Evolutionary conservation across 2,113 vertebrate species (phyloP).

Genomic region (Eudorcas thomsonii): DNA sequence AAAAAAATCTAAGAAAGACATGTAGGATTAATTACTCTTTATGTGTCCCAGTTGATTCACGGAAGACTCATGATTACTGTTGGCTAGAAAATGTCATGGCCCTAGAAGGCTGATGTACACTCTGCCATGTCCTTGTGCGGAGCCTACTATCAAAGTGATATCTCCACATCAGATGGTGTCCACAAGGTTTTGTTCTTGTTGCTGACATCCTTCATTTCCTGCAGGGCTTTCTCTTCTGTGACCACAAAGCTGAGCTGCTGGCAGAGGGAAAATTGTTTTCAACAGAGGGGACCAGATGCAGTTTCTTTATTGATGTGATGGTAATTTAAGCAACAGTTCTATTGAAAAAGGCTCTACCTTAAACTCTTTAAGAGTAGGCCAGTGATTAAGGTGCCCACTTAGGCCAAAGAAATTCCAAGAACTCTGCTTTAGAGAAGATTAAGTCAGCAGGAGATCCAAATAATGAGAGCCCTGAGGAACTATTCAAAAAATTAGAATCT

Average conservation of each 20-base stretch:
- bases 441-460: conserved; percentile 51
- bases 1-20: background rate
- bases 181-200: background rate
- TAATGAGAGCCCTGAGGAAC: conserved; percentile 16
- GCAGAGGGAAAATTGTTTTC: conserved; percentile 39
- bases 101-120: fast-evolving
- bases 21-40: background rate
- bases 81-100: background rate
- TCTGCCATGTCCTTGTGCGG: background rate
- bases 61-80: background rate
- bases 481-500: conserved; percentile 36
- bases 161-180: background rate
- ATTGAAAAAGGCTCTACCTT: background rate
- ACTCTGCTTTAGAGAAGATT: conserved; percentile 28
- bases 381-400: conserved; percentile 33
- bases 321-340: background rate
- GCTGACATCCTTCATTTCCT: background rate
- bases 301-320: background rate
- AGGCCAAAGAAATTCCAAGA: background rate
- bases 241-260: background rate
- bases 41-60: background rate
- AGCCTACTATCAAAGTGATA: background rate
- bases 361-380: background rate
- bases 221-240: background rate
- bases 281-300: background rate